Percentiles rank a stretch among this genome's conserved stretches.
Conservation (phyloP, 2,113 vertebrate species). For the Leptobrachium leishanense region DNA sequence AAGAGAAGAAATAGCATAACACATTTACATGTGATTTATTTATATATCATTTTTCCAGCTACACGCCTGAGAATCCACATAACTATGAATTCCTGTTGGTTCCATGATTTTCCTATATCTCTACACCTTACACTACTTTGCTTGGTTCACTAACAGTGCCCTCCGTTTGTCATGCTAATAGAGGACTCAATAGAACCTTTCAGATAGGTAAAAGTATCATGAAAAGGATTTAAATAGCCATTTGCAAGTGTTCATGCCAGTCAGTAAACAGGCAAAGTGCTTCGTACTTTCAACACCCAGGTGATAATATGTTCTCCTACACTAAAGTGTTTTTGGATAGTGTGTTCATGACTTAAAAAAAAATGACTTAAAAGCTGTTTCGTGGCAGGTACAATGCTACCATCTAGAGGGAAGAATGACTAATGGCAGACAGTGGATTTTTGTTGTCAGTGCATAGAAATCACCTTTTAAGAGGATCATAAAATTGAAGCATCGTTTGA, state of each 20-base stretch:
- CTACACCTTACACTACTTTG: constrained; percentile 11
- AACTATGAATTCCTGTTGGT: constrained; percentile 29
- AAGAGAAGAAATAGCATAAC: too few relatives aligned
- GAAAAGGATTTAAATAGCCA: constrained; percentile 33
- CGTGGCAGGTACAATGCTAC: constrained; percentile 16
- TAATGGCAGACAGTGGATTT: not conserved
- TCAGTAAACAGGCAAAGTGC: constrained; percentile 40
- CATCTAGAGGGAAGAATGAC: constrained; percentile 4
- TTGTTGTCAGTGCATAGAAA: too few relatives aligned
- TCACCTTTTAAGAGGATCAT: too few relatives aligned
- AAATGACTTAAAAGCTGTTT: not conserved
- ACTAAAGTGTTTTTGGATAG: constrained; percentile 21
- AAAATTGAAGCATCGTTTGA: too few relatives aligned
- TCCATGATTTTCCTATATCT: constrained; percentile 7
- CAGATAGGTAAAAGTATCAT: constrained; percentile 30
- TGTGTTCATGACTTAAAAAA: not conserved
- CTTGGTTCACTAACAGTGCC: constrained; percentile 17
- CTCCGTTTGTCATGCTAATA: constrained; percentile 37
- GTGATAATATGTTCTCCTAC: constrained; percentile 35
- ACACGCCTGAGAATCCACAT: constrained; percentile 1
- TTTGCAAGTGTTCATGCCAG: constrained; percentile 21
- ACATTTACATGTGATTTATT: too few relatives aligned
- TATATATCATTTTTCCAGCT: too few relatives aligned
- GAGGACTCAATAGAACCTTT: constrained; percentile 30
- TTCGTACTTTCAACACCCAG: constrained; percentile 30